Base-by-base conservation (phyloP, 2,113 vertebrate species). In the Desmodus rotundus region DNA sequence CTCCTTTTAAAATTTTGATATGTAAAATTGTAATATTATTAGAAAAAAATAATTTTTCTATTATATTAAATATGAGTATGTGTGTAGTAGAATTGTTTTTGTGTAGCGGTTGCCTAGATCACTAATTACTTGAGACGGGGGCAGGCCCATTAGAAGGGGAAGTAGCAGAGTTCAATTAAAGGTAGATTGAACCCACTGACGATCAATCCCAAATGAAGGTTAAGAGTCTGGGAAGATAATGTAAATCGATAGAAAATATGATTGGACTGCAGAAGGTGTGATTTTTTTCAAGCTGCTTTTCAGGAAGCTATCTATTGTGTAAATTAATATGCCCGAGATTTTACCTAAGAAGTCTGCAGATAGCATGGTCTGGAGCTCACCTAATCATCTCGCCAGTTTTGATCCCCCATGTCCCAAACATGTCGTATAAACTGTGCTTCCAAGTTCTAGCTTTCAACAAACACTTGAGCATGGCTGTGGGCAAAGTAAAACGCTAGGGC, bases 241-340 rank as follows among this genome's bases (percentile, higher is more conserved):
- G 70, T 41, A 92, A 94, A 97, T 97, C 94, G 92, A 97, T 95
- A 96, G 83, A n/a, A 97, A 94, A 90, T 91, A 96, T 91, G 91
- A 95, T 80, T 93, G 38, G 38, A 28, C 36, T 84, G 33, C 43
- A 36, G 73, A 89, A 77, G 68, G 54, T 90, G 87, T 93, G 83
- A 96, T 82, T 94, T 96, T 95, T 96, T 96, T 96, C 80, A 87
- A 93, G 74, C 28, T 91, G 50, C 43, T 95, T 83, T 96, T 93
- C 43, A 96, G 89, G 92, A 96, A 88, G 86, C 68, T 43, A 33
- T 93, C 82, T 84, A 77, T 83, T 89, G 54, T 93, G 67, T 86
- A 72, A 90, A 86, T 96, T 94, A 89, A 74, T 70, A 82, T 20
- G 38, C 31, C 28, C 43, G 19, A 78, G 73, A 89, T 92, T 96